phyloP scores from a whole-genome alignment of 1,140 invertebrate species.

The Anastatus disparis region DNA sequence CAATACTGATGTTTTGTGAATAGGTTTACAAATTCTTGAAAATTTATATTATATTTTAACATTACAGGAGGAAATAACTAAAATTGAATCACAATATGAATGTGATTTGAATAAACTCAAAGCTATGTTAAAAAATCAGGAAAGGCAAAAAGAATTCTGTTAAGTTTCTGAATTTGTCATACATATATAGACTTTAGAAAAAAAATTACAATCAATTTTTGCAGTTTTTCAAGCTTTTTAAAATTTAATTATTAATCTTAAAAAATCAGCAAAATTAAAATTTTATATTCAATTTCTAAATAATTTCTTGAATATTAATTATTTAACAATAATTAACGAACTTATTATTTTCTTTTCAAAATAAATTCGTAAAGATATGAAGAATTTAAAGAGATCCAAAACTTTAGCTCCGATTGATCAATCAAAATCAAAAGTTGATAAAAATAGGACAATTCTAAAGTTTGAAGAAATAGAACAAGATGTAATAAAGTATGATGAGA shows the following conservation, averaged over 20 bases:
- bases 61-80: conserved; percentile 49
- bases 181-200: too few relatives aligned
- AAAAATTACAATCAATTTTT: too few relatives aligned
- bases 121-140: conserved; percentile 49
- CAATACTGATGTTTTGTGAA: background rate
- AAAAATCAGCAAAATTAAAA: too few relatives aligned
- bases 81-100: conserved; percentile 46
- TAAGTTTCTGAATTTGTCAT: too few relatives aligned
- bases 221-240: too few relatives aligned
- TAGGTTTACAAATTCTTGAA: conserved; percentile 12
- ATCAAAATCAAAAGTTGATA: background rate
- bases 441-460: background rate
- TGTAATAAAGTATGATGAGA: background rate
- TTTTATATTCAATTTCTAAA: too few relatives aligned
- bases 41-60: conserved; percentile 11
- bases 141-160: conserved; percentile 52
- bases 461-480: background rate
- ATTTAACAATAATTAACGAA: too few relatives aligned
- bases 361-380: conserved; percentile 53
- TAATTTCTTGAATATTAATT: too few relatives aligned
- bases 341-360: too few relatives aligned
- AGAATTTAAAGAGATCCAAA: conserved; percentile 44
- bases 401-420: background rate
- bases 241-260: too few relatives aligned
- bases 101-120: conserved; percentile 49